These are phyloP conservation scores for Syrista parreyssii DNA, from an alignment of 2,888 invertebrate genomes.

Conservation along the genomic window DNA sequence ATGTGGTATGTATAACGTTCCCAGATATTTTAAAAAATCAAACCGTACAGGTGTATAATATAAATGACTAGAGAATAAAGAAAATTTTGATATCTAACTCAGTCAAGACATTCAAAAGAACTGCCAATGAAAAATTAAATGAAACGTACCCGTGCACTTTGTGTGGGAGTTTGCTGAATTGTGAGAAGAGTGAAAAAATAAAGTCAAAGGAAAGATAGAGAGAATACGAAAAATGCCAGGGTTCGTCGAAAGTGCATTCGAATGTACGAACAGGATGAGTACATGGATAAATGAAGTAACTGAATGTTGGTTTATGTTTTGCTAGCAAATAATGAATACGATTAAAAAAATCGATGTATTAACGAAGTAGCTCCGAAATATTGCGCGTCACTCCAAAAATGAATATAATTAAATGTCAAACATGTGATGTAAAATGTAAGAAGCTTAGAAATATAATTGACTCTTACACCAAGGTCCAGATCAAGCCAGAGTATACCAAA, in stretches of 20 bases:
- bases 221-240: not conserved
- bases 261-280: not conserved
- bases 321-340: not conserved
- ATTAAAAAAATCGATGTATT: slow-evolving; percentile 6
- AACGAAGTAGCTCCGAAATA: not conserved
- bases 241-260: not conserved
- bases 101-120: not conserved
- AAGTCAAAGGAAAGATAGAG: not conserved
- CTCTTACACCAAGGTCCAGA: slow-evolving; percentile 67
- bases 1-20: not conserved
- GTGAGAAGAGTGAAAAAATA: not conserved
- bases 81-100: not conserved
- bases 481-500: slow-evolving; percentile 67
- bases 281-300: not conserved
- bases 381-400: not conserved
- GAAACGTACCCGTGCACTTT: not conserved
- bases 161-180: not conserved
- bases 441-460: slow-evolving; percentile 65
- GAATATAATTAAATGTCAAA: slow-evolving; percentile 6
- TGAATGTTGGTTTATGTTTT: not conserved
- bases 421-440: slow-evolving; percentile 44
- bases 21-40: not conserved
- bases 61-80: not conserved
- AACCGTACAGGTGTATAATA: not conserved
- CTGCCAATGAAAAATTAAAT: not conserved